Evolutionary conservation across 2,113 vertebrate genomes (phyloP).

Genomic region (Lepisosteus osseus): DNA sequence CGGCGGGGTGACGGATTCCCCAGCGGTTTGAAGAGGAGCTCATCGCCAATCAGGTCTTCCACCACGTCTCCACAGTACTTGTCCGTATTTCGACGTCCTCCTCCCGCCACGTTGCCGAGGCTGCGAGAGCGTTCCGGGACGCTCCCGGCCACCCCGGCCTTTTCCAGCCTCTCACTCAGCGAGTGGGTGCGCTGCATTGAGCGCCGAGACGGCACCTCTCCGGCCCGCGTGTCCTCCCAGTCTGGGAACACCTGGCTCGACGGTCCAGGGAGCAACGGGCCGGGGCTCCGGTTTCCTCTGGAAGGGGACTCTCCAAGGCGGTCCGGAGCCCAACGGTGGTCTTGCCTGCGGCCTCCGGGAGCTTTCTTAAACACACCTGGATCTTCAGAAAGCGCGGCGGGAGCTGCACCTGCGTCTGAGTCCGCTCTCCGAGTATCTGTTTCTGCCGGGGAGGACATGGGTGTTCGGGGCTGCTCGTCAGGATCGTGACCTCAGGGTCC

Average conservation of each 20-base stretch:
- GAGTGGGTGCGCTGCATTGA: slow-evolving; percentile 9
- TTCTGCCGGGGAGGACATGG: background rate
- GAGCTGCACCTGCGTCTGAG: background rate
- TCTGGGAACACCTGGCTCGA: background rate
- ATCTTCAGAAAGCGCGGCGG: background rate
- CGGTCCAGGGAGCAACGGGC: background rate
- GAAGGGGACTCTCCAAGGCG: background rate
- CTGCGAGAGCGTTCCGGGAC: background rate
- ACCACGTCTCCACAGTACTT: slow-evolving; percentile 16
- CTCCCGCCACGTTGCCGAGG: too few relatives aligned
- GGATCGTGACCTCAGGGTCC: too few relatives aligned
- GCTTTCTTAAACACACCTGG: background rate
- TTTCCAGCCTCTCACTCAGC: slow-evolving; percentile 22
- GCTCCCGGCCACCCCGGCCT: slow-evolving; percentile 12
- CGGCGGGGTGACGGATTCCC: background rate
- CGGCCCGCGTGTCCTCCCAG: background rate
- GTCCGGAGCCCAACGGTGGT: slow-evolving; percentile 1
- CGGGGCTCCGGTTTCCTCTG: background rate
- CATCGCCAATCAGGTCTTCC: slow-evolving; percentile 34
- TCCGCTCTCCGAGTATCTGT: background rate
- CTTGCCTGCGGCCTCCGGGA: background rate
- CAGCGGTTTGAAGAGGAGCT: slow-evolving; percentile 20
- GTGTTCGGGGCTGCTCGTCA: too few relatives aligned
- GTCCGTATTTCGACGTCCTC: background rate
- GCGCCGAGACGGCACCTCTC: slow-evolving; percentile 14